Base-by-base conservation (phyloP, 2,888 invertebrate species). In the Autographa gamma region DNA sequence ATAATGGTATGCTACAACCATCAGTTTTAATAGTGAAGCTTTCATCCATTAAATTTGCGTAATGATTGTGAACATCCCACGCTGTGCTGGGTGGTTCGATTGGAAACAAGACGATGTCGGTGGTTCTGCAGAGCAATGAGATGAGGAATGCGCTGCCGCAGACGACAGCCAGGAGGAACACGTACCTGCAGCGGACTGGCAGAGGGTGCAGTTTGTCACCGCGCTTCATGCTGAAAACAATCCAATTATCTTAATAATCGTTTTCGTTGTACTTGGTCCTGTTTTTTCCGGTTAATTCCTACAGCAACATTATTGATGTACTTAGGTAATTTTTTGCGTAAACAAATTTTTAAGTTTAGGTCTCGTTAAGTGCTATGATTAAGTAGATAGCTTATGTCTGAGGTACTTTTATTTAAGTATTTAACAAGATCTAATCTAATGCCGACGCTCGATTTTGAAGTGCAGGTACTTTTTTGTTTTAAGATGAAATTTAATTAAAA, bases 1-100 rank as follows among this genome's bases (percentile, higher is more conserved):
- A 90, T 4, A 96, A 96, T 0, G 97, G 97, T 78, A 97, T 97
- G n/a, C 96, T 96, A 86, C 97, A 97, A 32, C 97, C 97, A 65
- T 94, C 90, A 9, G 96, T 97, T 83, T 96, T 95, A 62, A 97
- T 96, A 6, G 96, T 92, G 81, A 95, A 96, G 74, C 85, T 85
- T 65, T 89, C 86, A 58, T 89, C 89, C 0, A 7, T 16, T 32
- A 60, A 41, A 82, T 77, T 25, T 85, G 79, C 65, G 56, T 83
- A 79, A 66, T 85, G 82, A 59, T 79, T 83, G 63, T 84, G 85
- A 11, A 76, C 69, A 76, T 80, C 72, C 85, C 87, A 77, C 60
- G 83, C 58, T 63, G 80, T 77, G 69, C 81, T 76, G 48, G 77
- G 72, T 84, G 38, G 69, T 48, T 89, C 87, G 63, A 83, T 88